Evolutionary conservation across 2,888 invertebrate genomes (phyloP), one percentile per base, ranked within the genome.

Genomic region (Mimachlamys varia): DNA sequence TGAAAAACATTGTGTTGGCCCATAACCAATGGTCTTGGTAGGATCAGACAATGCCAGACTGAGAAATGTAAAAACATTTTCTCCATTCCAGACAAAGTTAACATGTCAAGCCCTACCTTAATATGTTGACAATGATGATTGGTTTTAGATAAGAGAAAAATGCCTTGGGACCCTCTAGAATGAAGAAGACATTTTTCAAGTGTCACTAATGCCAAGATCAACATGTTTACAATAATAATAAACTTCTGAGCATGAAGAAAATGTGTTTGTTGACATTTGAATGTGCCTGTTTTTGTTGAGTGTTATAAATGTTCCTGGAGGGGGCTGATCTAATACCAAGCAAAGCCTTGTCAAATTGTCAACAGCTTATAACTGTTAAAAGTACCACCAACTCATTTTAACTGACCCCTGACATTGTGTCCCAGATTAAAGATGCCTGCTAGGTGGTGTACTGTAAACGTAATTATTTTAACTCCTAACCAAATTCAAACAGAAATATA

Each of bases 181-280:
- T 76, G 15, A 76, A 33, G 76, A 76, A 27, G 13, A 27, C 33
- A 76, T 76, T 76, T 53, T 58, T 76, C 76, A 76, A 76, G 76
- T 76, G 76, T 76, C 76, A 76, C 33, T 76, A 33, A 76, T 33
- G 27, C 33, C 33, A 76, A 76, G 27, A 33, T 76, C 76, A 76
- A 76, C 17, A 76, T 76, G 76, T 76, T 76, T 76, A 76, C 76
- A 76, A 76, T 76, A 7, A 33, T 76, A 76, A 76, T 33, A 76
- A 76, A 33, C 33, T 76, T 33, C 13, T 33, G 15, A 33, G 33
- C 27, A 76, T 76, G 76, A 33, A 33, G 13, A 76, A 76, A 76
- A 76, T 76, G 76, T 76, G 76, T 76, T 76, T 76, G 33, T 76
- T 76, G 76, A 76, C 76, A 76, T 76, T 76, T 76, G 33, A 76